phyloP scores from a whole-genome alignment of 1,140 invertebrate genomes.

The Drosophila eugracilis region DNA sequence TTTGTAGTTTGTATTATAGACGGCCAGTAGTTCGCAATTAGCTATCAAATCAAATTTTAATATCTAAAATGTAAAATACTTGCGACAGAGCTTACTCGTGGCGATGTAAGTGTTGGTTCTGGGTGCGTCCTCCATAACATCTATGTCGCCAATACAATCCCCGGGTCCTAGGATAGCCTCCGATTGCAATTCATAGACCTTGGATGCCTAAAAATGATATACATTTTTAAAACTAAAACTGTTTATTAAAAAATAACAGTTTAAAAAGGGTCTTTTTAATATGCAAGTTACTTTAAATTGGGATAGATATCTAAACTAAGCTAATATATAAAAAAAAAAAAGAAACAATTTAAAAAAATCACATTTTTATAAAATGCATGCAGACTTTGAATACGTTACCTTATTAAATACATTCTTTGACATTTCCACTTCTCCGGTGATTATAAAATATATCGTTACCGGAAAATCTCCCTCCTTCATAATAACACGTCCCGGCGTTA shows the following conservation, averaged over 20 bases:
- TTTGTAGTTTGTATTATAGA: slow-evolving; percentile 61
- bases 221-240: no score
- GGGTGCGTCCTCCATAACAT: slow-evolving; percentile 41
- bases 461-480: slow-evolving; percentile 46
- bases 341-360: background rate
- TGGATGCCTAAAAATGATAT: background rate
- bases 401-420: slow-evolving; percentile 42
- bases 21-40: slow-evolving; percentile 58
- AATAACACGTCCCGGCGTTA: slow-evolving; percentile 37
- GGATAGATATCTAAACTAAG: no score
- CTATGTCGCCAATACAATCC: slow-evolving; percentile 66
- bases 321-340: no score
- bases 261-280: background rate
- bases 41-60: no score
- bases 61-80: no score
- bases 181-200: background rate
- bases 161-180: slow-evolving; percentile 62
- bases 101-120: slow-evolving; percentile 48
- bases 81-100: no score
- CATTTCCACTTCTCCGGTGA: slow-evolving; percentile 65
- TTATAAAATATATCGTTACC: slow-evolving; percentile 50
- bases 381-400: slow-evolving; percentile 23
- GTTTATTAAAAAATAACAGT: no score
- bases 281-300: no score
- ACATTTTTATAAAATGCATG: no score